A percentile compares a stretch with the other conserved stretches of the same genome.
These are phyloP conservation scores for Zeuzera pyrina DNA, from an alignment of 2,888 invertebrate genomes.

Conservation along the genomic window DNA sequence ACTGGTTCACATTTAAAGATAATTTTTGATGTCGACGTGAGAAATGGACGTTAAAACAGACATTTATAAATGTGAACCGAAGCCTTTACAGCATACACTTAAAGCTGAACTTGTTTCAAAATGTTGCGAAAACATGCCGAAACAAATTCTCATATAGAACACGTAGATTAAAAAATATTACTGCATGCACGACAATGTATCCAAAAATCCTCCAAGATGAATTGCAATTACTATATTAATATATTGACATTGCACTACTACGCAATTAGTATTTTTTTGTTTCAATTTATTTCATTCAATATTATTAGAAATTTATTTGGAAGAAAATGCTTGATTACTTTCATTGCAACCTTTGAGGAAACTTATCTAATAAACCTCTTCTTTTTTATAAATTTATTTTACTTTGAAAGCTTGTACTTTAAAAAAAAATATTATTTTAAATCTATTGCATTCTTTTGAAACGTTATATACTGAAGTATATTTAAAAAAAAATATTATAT, in stretches of 20 bases:
- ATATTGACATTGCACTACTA: background rate
- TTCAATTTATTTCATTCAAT: background rate
- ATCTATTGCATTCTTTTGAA: too few relatives aligned
- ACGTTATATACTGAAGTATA: too few relatives aligned
- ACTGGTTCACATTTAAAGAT: conserved; percentile 41
- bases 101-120: conserved; percentile 53
- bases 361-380: too few relatives aligned
- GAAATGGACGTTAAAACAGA: conserved; percentile 13
- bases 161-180: conserved; percentile 47
- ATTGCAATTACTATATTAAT: conserved; percentile 17
- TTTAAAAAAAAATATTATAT: too few relatives aligned
- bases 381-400: too few relatives aligned
- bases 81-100: conserved; percentile 58
- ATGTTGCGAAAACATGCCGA: conserved; percentile 22
- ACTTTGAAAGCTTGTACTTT: too few relatives aligned
- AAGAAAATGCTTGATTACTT: too few relatives aligned
- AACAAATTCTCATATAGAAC: conserved; percentile 46
- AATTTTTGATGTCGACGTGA: conserved; percentile 15
- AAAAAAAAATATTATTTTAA: too few relatives aligned
- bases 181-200: conserved; percentile 65
- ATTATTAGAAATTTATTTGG: too few relatives aligned
- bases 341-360: too few relatives aligned
- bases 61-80: conserved; percentile 48
- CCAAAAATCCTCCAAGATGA: conserved; percentile 54
- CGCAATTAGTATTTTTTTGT: background rate